These are phyloP conservation scores for Calidris pygmaea DNA, from an alignment of 2,113 vertebrate species.

Conservation along the genomic window DNA sequence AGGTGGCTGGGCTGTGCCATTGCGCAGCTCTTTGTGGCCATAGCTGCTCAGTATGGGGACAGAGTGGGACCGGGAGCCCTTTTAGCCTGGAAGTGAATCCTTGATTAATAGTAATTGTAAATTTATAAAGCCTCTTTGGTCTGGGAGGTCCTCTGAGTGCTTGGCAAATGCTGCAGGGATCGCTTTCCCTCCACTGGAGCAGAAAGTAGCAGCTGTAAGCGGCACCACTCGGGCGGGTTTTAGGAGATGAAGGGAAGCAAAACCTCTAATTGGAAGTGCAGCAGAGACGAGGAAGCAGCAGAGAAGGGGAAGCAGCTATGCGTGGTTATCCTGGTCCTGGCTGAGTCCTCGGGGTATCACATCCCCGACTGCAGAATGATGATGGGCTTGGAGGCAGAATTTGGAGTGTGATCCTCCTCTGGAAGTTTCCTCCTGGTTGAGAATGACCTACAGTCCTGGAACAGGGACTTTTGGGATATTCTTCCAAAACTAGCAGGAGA, in stretches of 20 bases:
- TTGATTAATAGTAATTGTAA: not conserved
- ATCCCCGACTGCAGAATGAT: fast-evolving
- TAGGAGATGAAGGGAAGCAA: not conserved
- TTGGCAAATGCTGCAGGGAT: not conserved
- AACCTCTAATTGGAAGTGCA: not conserved
- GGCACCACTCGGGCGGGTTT: not conserved
- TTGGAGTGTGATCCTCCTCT: not conserved
- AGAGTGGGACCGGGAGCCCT: fast-evolving
- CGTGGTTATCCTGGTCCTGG: not conserved
- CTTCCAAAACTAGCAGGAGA: not conserved
- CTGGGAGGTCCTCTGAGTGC: not conserved
- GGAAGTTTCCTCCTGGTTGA: not conserved
- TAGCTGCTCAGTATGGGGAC: not conserved
- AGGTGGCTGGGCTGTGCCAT: not conserved
- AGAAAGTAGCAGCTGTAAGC: not conserved
- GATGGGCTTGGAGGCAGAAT: not conserved
- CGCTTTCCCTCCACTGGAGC: fast-evolving
- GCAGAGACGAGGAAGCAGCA: not conserved
- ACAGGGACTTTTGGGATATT: not conserved
- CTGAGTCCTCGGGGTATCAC: not conserved
- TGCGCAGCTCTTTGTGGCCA: not conserved
- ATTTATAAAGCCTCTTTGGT: not conserved
- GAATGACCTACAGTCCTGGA: not conserved
- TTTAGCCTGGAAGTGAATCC: not conserved
- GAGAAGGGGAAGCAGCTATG: not conserved